A percentile compares a stretch with the other conserved stretches of the same genome.
Evolutionary conservation across 2,113 vertebrate species (phyloP).

Genomic region (Cinclus cinclus): DNA sequence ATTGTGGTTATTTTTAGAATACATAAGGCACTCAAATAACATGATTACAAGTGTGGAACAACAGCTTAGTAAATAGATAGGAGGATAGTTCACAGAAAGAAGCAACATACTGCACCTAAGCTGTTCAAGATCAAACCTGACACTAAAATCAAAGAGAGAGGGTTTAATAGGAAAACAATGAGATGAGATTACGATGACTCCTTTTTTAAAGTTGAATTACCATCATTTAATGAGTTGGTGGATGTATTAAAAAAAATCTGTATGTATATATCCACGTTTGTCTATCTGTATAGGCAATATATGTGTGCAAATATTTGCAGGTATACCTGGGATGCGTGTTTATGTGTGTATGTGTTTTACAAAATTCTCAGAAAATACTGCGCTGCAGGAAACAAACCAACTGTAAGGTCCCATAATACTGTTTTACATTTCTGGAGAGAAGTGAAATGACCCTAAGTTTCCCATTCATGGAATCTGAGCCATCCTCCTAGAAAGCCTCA

Average conservation of each 20-base stretch:
- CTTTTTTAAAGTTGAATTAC: background rate
- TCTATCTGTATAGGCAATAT: background rate
- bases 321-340: background rate
- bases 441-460: background rate
- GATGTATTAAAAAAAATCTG: background rate
- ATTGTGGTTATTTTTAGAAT: conserved; percentile 61
- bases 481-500: background rate
- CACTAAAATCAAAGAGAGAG: conserved; percentile 14
- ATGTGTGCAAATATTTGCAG: background rate
- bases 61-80: conserved; percentile 57
- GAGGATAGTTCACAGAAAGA: conserved; percentile 31
- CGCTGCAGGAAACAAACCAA: background rate
- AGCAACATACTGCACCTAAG: conserved; percentile 12
- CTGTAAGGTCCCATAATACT: background rate
- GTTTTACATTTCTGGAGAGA: background rate
- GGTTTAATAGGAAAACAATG: background rate
- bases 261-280: background rate
- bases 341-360: background rate
- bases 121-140: conserved; percentile 39
- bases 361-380: background rate
- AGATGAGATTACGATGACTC: background rate
- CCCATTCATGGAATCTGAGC: background rate
- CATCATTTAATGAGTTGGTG: background rate
- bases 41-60: conserved; percentile 59
- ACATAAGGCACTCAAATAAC: conserved; percentile 58